Percentiles rank a stretch among this genome's conserved stretches.
Conservation (phyloP, 2,888 invertebrate genomes). For the Thecophora atra region DNA sequence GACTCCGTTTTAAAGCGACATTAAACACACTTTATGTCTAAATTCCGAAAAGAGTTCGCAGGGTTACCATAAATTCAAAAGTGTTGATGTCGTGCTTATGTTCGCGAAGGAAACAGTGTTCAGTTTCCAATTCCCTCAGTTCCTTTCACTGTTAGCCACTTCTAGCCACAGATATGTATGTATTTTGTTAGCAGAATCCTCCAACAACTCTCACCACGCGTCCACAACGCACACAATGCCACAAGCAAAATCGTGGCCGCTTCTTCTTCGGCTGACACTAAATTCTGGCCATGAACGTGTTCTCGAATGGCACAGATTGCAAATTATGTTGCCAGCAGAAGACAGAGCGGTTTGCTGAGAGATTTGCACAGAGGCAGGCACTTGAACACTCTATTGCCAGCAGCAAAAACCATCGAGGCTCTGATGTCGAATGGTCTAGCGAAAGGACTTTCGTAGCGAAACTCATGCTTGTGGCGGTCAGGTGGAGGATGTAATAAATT, state of each 20-base stretch:
- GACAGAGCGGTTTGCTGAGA: not conserved
- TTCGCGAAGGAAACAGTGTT: too few species aligned
- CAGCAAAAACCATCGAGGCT: not conserved
- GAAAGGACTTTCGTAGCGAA: not conserved
- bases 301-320: not conserved
- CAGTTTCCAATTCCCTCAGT: not conserved
- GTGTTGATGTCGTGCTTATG: too few species aligned
- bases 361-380: not conserved
- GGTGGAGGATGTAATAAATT: too few species aligned
- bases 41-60: too few species aligned
- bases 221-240: not conserved
- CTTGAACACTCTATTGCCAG: constrained; percentile 14
- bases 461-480: not conserved
- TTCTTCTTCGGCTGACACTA: constrained; percentile 14
- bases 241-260: constrained; percentile 5
- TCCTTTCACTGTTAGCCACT: not conserved
- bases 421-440: not conserved
- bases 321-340: not conserved
- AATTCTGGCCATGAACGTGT: constrained; percentile 3
- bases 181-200: not conserved
- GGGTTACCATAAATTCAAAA: too few species aligned
- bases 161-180: not conserved
- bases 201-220: too few species aligned
- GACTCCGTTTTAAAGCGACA: too few species aligned
- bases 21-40: too few species aligned